These are phyloP conservation scores for Drusus annulatus DNA, from an alignment of 1,140 invertebrate genomes.

Conservation along the genomic window DNA sequence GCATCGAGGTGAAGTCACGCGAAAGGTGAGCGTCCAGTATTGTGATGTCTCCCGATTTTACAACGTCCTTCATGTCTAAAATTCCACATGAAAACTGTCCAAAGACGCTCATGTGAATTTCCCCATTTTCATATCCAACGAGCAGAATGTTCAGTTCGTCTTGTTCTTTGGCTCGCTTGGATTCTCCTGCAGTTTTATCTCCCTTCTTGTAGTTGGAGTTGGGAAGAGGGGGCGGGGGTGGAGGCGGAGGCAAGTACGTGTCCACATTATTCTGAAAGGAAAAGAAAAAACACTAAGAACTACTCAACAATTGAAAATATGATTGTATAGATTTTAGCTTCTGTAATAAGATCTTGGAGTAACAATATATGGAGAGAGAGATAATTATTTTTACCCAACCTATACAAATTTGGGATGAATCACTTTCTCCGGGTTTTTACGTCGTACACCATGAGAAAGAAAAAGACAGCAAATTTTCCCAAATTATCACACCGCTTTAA, in stretches of 20 bases:
- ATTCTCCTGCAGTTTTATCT: conserved; percentile 73
- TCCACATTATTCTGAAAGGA: conserved; percentile 70
- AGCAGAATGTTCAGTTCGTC: conserved; percentile 84
- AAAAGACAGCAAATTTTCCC: too few species aligned
- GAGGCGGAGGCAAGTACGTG: conserved; percentile 71
- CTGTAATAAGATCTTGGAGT: background rate
- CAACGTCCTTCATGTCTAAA: conserved; percentile 76
- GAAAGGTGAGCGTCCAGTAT: conserved; percentile 75
- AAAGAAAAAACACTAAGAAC: background rate
- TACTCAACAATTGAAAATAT: background rate
- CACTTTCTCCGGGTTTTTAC: too few species aligned
- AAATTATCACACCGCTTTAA: too few species aligned
- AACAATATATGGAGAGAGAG: too few species aligned
- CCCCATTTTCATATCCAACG: conserved; percentile 82
- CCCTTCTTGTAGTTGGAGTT: conserved; percentile 67
- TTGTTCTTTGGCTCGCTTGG: conserved; percentile 79
- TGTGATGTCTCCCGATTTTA: conserved; percentile 72
- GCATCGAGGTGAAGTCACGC: conserved; percentile 74
- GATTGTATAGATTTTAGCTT: background rate
- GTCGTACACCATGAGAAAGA: too few species aligned
- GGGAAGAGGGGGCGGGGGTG: conserved; percentile 67
- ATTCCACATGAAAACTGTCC: conserved; percentile 86
- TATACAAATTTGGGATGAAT: too few species aligned
- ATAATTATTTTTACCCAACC: too few species aligned
- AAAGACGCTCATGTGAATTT: conserved; percentile 85